These are phyloP conservation scores for Ormyrus labotus DNA, from an alignment of 2,888 invertebrate genomes.

Conservation along the genomic window DNA sequence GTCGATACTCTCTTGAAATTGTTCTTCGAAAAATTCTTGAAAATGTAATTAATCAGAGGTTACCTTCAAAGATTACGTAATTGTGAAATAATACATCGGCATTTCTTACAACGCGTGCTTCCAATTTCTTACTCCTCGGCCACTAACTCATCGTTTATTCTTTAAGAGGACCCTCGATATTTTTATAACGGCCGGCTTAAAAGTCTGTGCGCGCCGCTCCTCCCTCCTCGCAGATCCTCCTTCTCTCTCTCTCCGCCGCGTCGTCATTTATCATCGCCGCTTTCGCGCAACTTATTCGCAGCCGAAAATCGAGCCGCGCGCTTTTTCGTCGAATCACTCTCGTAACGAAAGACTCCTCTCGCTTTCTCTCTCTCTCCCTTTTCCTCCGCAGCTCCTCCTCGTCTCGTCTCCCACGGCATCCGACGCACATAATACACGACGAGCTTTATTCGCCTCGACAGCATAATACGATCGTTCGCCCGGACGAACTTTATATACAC, in stretches of 20 bases:
- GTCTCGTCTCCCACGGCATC: neutral
- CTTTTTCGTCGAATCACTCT: conserved; percentile 46
- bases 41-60: no score
- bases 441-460: conserved; percentile 35
- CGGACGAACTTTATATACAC: neutral
- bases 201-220: conserved; percentile 25
- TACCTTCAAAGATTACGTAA: no score
- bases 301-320: conserved; percentile 34
- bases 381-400: neutral
- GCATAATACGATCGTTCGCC: conserved; percentile 25
- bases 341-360: conserved; percentile 6
- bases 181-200: conserved; percentile 38
- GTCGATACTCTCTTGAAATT: no score
- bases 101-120: no score
- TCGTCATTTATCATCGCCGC: conserved; percentile 47
- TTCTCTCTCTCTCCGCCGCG: neutral
- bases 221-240: neutral
- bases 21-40: no score
- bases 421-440: conserved; percentile 18
- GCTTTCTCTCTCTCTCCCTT: neutral
- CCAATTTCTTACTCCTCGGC: conserved; percentile 11
- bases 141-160: conserved; percentile 39
- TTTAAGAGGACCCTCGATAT: conserved; percentile 28
- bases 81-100: no score
- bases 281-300: neutral